Percentiles rank a stretch among this genome's conserved stretches.
Evolutionary conservation across 2,797 vertebrate genomes (phyloP).

Genomic region (Poecilia velifera): DNA sequence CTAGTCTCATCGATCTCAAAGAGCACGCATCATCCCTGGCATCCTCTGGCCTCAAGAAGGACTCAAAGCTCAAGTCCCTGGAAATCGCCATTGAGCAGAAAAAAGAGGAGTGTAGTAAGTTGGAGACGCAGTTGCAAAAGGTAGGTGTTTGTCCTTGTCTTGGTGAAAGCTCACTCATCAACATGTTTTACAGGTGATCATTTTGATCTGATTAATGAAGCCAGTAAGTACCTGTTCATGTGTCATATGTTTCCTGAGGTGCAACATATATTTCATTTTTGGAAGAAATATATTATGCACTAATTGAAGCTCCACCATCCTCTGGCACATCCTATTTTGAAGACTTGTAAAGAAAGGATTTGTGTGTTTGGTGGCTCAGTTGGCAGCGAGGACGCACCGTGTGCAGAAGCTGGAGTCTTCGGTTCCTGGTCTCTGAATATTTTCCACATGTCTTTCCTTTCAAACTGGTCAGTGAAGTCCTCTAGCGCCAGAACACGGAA

Average conservation of each 20-base stretch:
- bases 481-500: neutral
- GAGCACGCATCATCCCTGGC: slow-evolving; percentile 97
- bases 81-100: slow-evolving; percentile 99
- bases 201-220: slow-evolving; percentile 13
- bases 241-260: no score
- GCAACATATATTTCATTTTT: neutral
- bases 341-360: neutral
- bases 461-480: neutral
- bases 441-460: neutral
- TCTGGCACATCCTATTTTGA: neutral
- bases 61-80: slow-evolving; percentile 97
- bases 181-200: neutral
- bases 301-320: neutral
- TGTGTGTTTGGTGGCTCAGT: neutral
- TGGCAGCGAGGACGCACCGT: neutral
- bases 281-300: neutral
- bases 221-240: neutral
- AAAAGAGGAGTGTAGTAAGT: slow-evolving; percentile 99
- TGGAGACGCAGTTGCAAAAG: slow-evolving; percentile 99
- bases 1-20: slow-evolving; percentile 97
- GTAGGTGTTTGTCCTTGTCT: slow-evolving; percentile 77
- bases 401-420: neutral
- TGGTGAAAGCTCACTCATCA: neutral
- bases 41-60: slow-evolving; percentile 95
- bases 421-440: neutral